Percentiles rank a stretch among this genome's conserved stretches.
phyloP scores from a whole-genome alignment of 1,140 invertebrate species.

The Anagrus nilaparvatae region DNA sequence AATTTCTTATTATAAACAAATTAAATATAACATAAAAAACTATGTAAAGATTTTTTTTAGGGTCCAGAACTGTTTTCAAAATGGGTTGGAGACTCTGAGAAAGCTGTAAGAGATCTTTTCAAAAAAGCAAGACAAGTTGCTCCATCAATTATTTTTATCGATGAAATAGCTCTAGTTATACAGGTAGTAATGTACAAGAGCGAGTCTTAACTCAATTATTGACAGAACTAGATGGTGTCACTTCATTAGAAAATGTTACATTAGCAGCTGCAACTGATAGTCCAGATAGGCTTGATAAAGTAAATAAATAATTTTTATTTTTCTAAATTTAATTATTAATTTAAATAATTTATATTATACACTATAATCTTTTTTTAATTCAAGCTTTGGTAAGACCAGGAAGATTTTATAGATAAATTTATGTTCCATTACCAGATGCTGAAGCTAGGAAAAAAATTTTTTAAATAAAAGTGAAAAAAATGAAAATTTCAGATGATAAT shows the following conservation, averaged over 20 bases:
- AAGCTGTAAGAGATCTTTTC: slow-evolving; percentile 84
- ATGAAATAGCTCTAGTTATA: slow-evolving; percentile 77
- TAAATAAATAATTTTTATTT: slow-evolving; percentile 34
- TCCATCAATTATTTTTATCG: slow-evolving; percentile 94
- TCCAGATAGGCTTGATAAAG: slow-evolving; percentile 82
- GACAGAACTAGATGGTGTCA: slow-evolving; percentile 86
- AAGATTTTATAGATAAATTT: too few relatives aligned
- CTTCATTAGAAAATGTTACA: slow-evolving; percentile 71
- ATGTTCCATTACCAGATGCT: too few relatives aligned
- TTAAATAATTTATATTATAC: too few relatives aligned
- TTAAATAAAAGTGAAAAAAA: too few relatives aligned
- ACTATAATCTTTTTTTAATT: too few relatives aligned
- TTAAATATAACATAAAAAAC: too few relatives aligned
- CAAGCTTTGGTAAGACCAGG: too few relatives aligned
- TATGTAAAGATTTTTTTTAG: too few relatives aligned
- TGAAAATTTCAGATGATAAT: too few relatives aligned
- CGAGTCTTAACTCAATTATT: slow-evolving; percentile 79
- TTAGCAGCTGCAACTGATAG: slow-evolving; percentile 95
- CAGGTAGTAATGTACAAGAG: slow-evolving; percentile 60
- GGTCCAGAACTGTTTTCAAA: slow-evolving; percentile 90
- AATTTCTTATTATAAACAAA: too few relatives aligned
- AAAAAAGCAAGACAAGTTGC: slow-evolving; percentile 83
- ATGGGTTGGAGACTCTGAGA: slow-evolving; percentile 96
- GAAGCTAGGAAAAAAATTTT: too few relatives aligned
- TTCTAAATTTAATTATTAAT: too few relatives aligned